Conservation (phyloP, 2,113 vertebrate species). For the Nesospiza acunhae region DNA sequence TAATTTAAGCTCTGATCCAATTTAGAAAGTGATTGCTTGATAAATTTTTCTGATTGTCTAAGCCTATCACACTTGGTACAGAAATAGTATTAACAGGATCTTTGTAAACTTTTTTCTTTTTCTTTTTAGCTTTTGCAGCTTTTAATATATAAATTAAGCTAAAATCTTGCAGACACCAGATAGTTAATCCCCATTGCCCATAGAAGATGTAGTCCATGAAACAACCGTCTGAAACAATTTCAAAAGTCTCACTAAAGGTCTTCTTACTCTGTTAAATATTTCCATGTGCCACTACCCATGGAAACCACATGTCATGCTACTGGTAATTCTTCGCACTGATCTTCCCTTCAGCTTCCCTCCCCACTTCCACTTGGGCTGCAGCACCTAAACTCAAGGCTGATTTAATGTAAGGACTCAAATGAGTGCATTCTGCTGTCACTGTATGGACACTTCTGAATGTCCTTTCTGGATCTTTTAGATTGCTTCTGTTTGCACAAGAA, state of each 20-base stretch:
- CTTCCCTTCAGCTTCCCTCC: neutral
- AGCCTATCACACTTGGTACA: neutral
- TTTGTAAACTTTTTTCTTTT: neutral
- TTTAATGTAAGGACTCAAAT: neutral
- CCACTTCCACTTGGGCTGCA: neutral
- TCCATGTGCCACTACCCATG: neutral
- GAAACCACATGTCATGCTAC: neutral
- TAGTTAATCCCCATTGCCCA: neutral
- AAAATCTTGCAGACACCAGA: neutral
- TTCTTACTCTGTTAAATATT: neutral
- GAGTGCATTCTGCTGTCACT: neutral
- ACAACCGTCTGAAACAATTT: neutral
- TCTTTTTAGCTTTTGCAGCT: neutral
- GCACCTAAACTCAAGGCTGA: neutral
- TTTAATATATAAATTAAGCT: neutral
- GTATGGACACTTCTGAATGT: neutral
- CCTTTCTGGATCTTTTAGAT: neutral
- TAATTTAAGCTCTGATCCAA: neutral
- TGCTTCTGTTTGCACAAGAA: neutral
- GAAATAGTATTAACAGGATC: neutral
- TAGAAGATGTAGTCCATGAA: neutral
- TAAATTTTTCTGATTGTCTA: neutral
- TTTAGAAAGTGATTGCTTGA: neutral
- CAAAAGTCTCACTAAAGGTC: neutral
- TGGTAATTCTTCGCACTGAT: neutral